Evolutionary conservation across 2,113 vertebrate species (phyloP), one percentile per base, ranked within the genome.

Genomic region (Centropristis striata): DNA sequence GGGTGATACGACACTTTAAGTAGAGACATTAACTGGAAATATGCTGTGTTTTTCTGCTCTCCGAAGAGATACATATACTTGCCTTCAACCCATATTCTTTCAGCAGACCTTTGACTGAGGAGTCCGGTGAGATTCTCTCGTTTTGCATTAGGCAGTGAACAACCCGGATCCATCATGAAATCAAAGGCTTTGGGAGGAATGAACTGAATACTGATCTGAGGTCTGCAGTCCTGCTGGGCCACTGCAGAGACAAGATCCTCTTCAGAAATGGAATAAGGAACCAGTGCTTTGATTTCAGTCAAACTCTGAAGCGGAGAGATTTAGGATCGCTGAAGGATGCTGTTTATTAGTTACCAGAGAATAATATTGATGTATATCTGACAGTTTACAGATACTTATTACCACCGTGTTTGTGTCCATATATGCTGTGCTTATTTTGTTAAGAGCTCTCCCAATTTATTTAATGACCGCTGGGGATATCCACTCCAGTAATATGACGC

Each of bases 141-240:
- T 84, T 92, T 92, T 93, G 88, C 90, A 88, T 91, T 83, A 88
- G 84, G 85, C 91, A 86, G 84, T 28, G 90, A 93, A 93, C 88
- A 91, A 91, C 86, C 77, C 58, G 88, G 89, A 91, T 92, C 86
- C 89, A 90, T 93, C 90, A 89, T 81, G 88, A 93, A 92, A 94
- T 94, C 92, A 94, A 93, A 94, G 93, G 89, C 86, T 90, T 90
- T 53, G 73, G 69, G 77, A 93, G 81, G 77, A 85, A 79, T 88
- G 84, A 80, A 85, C 83, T 84, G 93, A 92, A 94, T 93, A 93
- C 91, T 93, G 93, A 94, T 94, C 86, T 78, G 7, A 81, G 76
- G 85, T 74, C 88, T 87, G 90, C 85, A 83, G 90, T 70, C 73
- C 79, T 87, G 86, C 87, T 87, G 84, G 84, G 88, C 87, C 71